Base-by-base conservation (phyloP, 2,888 invertebrate species). In the Scaptodrosophila latifasciaeformis region DNA sequence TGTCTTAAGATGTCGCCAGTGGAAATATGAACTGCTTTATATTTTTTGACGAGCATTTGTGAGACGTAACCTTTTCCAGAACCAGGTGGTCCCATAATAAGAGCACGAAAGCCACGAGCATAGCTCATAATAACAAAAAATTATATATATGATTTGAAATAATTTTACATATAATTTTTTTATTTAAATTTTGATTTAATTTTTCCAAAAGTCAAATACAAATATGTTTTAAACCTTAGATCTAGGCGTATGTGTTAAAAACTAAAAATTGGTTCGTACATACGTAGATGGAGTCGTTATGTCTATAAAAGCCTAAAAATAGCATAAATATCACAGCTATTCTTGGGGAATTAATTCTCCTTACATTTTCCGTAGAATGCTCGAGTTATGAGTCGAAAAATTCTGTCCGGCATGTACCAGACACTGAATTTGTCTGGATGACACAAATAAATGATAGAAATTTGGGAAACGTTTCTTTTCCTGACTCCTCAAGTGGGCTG, bases 401-500 rank as follows among this genome's bases (percentile, higher is more conserved):
- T 24, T 24, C 24, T 7, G 7, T 7, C 24, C 24, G 24, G 24
- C 24, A 3, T 24, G 4, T 24, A 24, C 7, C 3, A 24, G 24
- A 7, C 24, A 7, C 7, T 24, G 24, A 7, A 7, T 24, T 7
- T 3, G 24, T 7, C 24, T 5, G 7, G 24, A 7, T 52, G 76
- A 67, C 68, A 56, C 61, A 51, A 56, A 77, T 68, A 72, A 72
- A 72, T 72, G 74, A 70, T 56, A 58, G 58, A 77, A 72, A 72
- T 76, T 70, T 65, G 61, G 72, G 70, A 64, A 49, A 51, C 30
- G 31, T 37, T 39, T 37, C 19, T 21, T 31, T 13, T 17, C 43
- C 13, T 24, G 43, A 31, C 34, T 54, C 59, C 68, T 67, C 75
- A 65, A 74, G 72, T 77, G 72, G 71, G 62, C 61, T 62, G 68